A percentile compares a stretch with the other conserved stretches of the same genome.
These are phyloP conservation scores for Tupaia chinensis DNA, from an alignment of 2,113 vertebrate genomes.

Conservation along the genomic window DNA sequence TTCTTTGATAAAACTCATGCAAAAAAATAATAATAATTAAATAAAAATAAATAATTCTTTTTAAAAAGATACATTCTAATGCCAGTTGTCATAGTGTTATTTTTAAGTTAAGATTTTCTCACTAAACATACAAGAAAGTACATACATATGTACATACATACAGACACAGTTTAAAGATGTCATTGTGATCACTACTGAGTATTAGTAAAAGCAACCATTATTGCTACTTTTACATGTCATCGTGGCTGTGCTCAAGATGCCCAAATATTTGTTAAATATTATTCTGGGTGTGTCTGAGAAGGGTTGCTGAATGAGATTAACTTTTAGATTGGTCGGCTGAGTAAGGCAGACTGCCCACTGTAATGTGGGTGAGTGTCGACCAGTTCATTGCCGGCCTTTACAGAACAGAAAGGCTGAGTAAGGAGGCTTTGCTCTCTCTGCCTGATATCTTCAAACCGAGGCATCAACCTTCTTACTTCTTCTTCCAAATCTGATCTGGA, in stretches of 20 bases:
- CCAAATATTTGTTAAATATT: background rate
- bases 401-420: background rate
- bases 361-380: background rate
- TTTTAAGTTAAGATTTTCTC: slow-evolving; percentile 3
- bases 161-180: background rate
- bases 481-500: background rate
- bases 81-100: background rate
- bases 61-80: background rate
- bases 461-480: background rate
- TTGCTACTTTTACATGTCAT: background rate
- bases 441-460: background rate
- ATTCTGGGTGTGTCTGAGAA: background rate
- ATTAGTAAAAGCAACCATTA: background rate
- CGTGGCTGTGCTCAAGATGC: background rate
- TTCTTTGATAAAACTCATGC: no score
- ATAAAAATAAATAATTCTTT: no score
- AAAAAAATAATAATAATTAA: no score
- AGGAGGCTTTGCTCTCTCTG: background rate
- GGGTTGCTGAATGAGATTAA: background rate
- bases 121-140: background rate
- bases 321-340: background rate
- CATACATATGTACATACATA: background rate
- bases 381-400: background rate
- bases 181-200: background rate
- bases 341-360: background rate